Evolutionary conservation across 2,797 vertebrate genomes (phyloP).

Genomic region (Manis crassicaudata): DNA sequence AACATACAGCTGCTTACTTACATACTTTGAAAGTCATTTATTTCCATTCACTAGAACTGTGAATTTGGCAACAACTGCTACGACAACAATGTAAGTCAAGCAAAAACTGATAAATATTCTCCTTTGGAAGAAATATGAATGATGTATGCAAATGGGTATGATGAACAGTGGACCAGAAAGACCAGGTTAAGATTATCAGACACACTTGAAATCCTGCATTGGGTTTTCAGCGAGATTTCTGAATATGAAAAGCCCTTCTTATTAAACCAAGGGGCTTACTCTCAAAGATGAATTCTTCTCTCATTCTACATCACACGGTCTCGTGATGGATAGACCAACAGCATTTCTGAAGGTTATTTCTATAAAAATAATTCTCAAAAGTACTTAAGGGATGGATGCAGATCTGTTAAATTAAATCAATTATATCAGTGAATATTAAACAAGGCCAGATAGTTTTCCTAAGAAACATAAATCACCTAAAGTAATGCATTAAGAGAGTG

Average conservation of each 20-base stretch:
- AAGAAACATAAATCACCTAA: constrained; percentile 49
- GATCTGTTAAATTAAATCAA: constrained; percentile 45
- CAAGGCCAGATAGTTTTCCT: constrained; percentile 24
- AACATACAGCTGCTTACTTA: not conserved
- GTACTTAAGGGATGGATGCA: not conserved
- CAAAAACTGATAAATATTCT: not conserved
- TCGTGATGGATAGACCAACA: constrained; percentile 31
- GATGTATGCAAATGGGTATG: constrained; percentile 38
- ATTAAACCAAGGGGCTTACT: constrained; percentile 41
- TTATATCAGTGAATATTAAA: constrained; percentile 58
- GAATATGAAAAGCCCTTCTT: constrained; percentile 61
- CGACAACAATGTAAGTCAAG: not conserved
- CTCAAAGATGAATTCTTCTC: constrained; percentile 43
- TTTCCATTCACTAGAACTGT: not conserved
- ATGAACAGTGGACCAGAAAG: not conserved
- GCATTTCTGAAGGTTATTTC: constrained; percentile 3
- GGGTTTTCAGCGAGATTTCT: not conserved
- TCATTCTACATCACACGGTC: not conserved
- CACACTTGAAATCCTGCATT: constrained; percentile 49
- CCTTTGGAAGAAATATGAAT: constrained; percentile 7
- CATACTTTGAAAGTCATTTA: not conserved
- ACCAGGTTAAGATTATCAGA: constrained; percentile 50
- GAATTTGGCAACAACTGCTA: not conserved
- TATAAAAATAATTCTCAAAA: constrained; percentile 69
- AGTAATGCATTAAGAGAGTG: not conserved